These are phyloP conservation scores for Caenorhabditis sinica DNA, from an alignment of 2,888 invertebrate species.

Conservation along the genomic window DNA sequence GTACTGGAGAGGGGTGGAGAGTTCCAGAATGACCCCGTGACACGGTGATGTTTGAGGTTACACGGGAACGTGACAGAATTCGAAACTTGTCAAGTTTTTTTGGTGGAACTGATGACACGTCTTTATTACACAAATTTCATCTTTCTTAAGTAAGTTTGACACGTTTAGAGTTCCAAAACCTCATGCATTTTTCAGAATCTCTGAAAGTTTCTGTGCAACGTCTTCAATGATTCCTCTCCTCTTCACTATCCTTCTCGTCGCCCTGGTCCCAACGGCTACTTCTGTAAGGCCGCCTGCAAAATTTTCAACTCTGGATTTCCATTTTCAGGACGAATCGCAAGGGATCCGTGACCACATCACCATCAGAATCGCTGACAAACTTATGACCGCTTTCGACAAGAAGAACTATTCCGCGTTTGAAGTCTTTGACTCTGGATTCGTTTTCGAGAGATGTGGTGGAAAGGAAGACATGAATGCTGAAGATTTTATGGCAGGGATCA, in stretches of 20 bases:
- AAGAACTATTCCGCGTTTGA: not conserved
- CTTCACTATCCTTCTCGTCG: not conserved
- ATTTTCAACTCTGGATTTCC: not conserved
- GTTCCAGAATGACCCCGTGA: conserved; percentile 3
- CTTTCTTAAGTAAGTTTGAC: not conserved
- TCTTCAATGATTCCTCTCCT: too few relatives aligned
- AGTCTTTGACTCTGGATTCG: not conserved
- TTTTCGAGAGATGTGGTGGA: not conserved
- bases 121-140: not conserved
- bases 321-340: not conserved
- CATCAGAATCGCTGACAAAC: not conserved
- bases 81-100: conserved; percentile 5
- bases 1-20: not conserved
- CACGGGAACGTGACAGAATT: not conserved
- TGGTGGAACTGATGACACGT: not conserved
- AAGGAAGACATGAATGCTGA: not conserved
- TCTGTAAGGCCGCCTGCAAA: not conserved
- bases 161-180: not conserved
- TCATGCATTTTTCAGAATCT: not conserved
- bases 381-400: not conserved
- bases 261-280: not conserved
- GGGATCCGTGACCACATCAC: too few relatives aligned
- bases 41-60: not conserved
- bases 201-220: not conserved
- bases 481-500: not conserved